Conservation (phyloP, 2,797 vertebrate species). For the Urosaurus nigricauda region DNA sequence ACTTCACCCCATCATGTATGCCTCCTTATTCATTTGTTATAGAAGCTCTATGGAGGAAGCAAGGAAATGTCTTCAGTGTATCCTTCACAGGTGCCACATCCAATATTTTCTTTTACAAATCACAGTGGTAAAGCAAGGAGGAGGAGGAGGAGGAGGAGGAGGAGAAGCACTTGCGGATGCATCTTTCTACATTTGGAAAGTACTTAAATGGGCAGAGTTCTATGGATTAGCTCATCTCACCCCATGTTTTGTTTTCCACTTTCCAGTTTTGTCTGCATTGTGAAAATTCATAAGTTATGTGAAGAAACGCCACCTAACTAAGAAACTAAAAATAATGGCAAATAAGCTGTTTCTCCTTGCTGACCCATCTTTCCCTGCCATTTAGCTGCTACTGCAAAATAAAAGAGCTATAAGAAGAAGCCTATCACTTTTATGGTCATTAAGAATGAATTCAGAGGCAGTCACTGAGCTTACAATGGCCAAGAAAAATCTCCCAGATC, state of each 20-base stretch:
- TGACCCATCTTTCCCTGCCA: conserved; percentile 22
- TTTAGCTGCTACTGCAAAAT: conserved; percentile 34
- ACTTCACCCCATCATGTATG: neutral
- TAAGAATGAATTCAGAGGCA: conserved; percentile 30
- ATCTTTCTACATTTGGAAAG: accelerated
- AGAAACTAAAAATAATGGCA: neutral
- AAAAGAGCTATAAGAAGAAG: conserved; percentile 27
- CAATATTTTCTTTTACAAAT: accelerated
- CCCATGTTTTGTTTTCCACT: neutral
- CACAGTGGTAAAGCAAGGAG: neutral
- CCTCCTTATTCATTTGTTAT: neutral
- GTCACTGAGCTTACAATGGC: conserved; percentile 31
- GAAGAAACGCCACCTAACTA: neutral
- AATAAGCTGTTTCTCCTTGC: conserved; percentile 14
- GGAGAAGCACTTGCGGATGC: neutral
- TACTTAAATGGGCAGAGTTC: accelerated
- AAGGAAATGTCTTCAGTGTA: accelerated
- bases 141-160: neutral
- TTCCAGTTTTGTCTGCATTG: neutral
- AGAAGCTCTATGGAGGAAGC: neutral
- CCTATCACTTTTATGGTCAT: conserved; percentile 31
- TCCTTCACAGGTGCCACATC: neutral
- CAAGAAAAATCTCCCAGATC: conserved; percentile 34
- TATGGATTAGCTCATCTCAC: accelerated
- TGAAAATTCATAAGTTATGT: accelerated